These are phyloP conservation scores for Drosophila flavopinicola DNA, from an alignment of 2,888 invertebrate genomes.

Conservation along the genomic window DNA sequence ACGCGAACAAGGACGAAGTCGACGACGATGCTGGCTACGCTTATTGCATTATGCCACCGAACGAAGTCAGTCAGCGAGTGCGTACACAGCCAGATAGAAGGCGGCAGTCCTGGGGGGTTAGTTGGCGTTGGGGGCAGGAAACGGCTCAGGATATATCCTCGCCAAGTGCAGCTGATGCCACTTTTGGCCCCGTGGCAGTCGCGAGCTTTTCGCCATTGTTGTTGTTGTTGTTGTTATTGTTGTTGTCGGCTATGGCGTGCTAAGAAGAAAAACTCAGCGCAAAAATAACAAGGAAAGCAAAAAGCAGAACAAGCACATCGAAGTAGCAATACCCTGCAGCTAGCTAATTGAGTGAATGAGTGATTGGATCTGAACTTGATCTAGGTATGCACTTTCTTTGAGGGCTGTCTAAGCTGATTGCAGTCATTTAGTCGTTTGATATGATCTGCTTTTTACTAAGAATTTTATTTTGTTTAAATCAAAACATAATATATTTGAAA, in stretches of 20 bases:
- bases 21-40: slow-evolving; percentile 70
- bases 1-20: slow-evolving; percentile 11
- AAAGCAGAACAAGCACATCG: slow-evolving; percentile 8
- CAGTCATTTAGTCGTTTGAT: no score
- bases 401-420: no score
- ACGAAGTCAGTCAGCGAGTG: slow-evolving; percentile 57
- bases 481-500: no score
- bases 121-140: slow-evolving; percentile 21
- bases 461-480: no score
- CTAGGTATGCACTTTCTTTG: no score
- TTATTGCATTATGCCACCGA: slow-evolving; percentile 76
- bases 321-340: slow-evolving; percentile 16
- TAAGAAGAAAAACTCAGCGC: slow-evolving; percentile 40
- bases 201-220: slow-evolving; percentile 59
- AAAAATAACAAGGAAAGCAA: slow-evolving; percentile 40
- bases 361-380: no score
- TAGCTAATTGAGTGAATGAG: not conserved
- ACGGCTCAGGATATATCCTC: slow-evolving; percentile 66
- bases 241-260: slow-evolving; percentile 62
- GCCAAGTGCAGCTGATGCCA: slow-evolving; percentile 76
- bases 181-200: slow-evolving; percentile 72
- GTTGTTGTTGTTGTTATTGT: slow-evolving; percentile 4
- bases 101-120: not conserved
- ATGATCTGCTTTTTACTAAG: no score
- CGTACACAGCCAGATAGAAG: slow-evolving; percentile 53